Conservation (phyloP, 2,797 vertebrate species). For the Galagoides demidoff region DNA sequence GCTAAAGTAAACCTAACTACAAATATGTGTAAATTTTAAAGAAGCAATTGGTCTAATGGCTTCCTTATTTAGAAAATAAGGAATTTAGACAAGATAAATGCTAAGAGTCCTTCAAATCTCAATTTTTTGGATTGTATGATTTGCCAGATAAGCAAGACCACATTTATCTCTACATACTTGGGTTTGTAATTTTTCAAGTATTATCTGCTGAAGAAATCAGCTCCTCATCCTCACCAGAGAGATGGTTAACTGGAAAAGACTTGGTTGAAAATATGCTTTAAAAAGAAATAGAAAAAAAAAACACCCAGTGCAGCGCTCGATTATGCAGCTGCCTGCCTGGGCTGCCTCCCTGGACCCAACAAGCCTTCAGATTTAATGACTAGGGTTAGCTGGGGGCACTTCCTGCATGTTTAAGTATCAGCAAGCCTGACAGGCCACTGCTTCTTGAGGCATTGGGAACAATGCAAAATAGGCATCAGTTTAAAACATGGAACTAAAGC, state of each 20-base stretch:
- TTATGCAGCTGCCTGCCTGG: not conserved
- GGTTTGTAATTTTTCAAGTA: not conserved
- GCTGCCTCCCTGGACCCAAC: not conserved
- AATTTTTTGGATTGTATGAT: not conserved
- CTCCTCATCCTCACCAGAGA: not conserved
- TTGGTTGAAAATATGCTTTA: not conserved
- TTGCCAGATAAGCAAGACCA: not conserved
- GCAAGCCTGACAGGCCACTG: not conserved
- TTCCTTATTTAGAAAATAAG: not conserved
- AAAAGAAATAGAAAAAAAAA: not conserved
- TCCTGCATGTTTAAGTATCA: slow-evolving; percentile 13
- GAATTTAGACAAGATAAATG: not conserved
- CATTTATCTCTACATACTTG: not conserved
- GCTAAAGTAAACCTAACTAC: not conserved
- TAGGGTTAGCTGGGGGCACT: slow-evolving; percentile 3
- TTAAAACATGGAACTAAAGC: not conserved
- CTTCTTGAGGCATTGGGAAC: not conserved
- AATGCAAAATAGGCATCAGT: not conserved
- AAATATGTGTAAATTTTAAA: slow-evolving; percentile 28
- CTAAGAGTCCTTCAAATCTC: not conserved
- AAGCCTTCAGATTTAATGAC: slow-evolving; percentile 18
- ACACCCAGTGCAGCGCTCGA: not conserved
- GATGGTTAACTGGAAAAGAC: not conserved
- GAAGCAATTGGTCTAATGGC: not conserved
- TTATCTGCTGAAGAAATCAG: slow-evolving; percentile 32